Conservation (phyloP, 2,113 vertebrate genomes). For the Meriones unguiculatus region DNA sequence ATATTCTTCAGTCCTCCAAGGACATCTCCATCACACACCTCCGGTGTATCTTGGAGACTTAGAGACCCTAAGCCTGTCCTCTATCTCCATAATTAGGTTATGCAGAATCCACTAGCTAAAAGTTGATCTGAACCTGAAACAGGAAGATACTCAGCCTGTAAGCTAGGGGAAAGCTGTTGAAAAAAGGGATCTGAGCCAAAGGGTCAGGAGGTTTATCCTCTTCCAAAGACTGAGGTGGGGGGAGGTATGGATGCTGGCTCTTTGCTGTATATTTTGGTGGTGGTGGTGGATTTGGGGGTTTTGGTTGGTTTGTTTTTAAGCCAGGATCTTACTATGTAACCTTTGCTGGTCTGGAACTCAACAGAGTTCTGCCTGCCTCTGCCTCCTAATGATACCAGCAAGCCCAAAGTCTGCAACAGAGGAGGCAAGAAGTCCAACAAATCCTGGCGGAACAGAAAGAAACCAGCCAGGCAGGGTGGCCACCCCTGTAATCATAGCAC, state of each 20-base stretch:
- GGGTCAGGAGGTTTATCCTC: neutral
- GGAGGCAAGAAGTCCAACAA: neutral
- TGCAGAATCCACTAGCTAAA: neutral
- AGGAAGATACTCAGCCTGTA: neutral
- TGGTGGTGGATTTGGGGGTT: neutral
- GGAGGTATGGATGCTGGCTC: neutral
- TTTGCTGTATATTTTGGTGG: neutral
- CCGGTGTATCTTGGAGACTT: conserved; percentile 14
- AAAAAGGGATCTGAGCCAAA: conserved; percentile 40
- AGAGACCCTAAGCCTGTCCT: neutral
- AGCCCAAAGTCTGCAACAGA: neutral
- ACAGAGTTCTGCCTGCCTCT: neutral
- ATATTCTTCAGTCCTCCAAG: neutral
- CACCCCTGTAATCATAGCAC: too few species aligned
- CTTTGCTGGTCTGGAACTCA: neutral
- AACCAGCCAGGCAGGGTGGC: neutral
- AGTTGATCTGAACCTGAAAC: neutral
- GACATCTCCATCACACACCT: neutral
- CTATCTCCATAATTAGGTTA: neutral
- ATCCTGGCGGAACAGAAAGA: neutral
- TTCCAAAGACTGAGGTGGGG: neutral
- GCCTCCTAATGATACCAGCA: neutral
- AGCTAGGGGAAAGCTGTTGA: neutral
- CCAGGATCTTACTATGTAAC: neutral
- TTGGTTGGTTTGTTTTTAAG: neutral